A percentile compares a stretch with the other conserved stretches of the same genome.
phyloP scores from a whole-genome alignment of 92 coral and sea anemone genomes.

The Palythoa grandiflora region DNA sequence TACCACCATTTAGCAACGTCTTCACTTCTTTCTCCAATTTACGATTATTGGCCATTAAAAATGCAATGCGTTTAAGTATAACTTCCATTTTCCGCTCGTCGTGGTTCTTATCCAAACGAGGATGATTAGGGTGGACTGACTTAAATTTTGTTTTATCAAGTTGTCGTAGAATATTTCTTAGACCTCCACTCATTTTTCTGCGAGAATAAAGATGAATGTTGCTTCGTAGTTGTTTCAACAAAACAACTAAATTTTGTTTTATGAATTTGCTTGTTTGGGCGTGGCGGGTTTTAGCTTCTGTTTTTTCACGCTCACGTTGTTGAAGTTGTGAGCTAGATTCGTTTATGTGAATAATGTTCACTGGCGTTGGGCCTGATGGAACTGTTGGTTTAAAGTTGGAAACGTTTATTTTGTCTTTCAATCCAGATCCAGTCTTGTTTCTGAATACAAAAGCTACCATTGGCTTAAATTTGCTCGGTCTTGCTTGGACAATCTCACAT shows the following conservation, averaged over 20 bases:
- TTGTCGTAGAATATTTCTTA: slow-evolving; percentile 12
- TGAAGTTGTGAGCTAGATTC: slow-evolving; percentile 47
- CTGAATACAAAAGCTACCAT: slow-evolving; percentile 81
- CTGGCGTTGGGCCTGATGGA: slow-evolving; percentile 53
- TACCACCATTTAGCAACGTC: slow-evolving; percentile 43
- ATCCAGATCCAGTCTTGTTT: slow-evolving; percentile 50
- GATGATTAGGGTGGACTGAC: neutral
- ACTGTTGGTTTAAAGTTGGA: slow-evolving; percentile 36
- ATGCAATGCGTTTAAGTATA: slow-evolving; percentile 60
- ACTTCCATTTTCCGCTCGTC: slow-evolving; percentile 58
- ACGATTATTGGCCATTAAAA: slow-evolving; percentile 71
- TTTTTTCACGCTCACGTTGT: slow-evolving; percentile 4
- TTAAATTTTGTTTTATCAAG: slow-evolving; percentile 40
- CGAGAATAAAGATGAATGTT: slow-evolving; percentile 16
- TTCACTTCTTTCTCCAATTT: slow-evolving; percentile 73
- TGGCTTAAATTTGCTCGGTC: slow-evolving; percentile 77
- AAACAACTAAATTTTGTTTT: slow-evolving; percentile 1
- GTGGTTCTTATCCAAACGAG: neutral
- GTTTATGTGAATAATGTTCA: slow-evolving; percentile 69
- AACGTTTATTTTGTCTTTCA: slow-evolving; percentile 45
- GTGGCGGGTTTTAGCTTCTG: neutral
- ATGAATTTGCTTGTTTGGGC: slow-evolving; percentile 1
- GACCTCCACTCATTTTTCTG: slow-evolving; percentile 21
- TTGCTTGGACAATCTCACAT: slow-evolving; percentile 88
- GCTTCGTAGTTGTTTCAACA: slow-evolving; percentile 23